Percentiles rank a stretch among this genome's conserved stretches.
These are phyloP conservation scores for Ectobius pallidus DNA, from an alignment of 2,888 invertebrate species.

Conservation along the genomic window DNA sequence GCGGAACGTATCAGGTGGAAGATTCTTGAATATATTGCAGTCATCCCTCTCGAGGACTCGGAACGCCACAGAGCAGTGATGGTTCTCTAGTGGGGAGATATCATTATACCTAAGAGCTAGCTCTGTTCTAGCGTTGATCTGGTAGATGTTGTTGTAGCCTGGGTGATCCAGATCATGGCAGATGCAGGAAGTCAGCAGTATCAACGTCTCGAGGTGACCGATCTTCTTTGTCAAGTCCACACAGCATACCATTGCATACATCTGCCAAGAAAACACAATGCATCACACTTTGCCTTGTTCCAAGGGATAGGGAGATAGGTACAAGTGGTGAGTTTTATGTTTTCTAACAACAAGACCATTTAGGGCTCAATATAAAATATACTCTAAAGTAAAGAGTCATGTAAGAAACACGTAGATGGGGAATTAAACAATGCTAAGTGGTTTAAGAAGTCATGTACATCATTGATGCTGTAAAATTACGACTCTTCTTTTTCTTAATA, in stretches of 20 bases:
- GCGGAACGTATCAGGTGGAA: conserved; percentile 57
- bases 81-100: conserved; percentile 84
- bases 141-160: conserved; percentile 79
- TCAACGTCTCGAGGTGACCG: conserved; percentile 76
- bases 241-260: conserved; percentile 80
- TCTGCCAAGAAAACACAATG: conserved; percentile 58
- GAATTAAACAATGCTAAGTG: too few species aligned
- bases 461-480: too few species aligned
- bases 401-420: too few species aligned
- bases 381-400: too few species aligned
- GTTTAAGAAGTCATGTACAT: too few species aligned
- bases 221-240: conserved; percentile 72
- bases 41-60: conserved; percentile 78
- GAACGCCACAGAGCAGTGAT: conserved; percentile 85
- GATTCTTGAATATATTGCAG: conserved; percentile 77
- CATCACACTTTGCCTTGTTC: too few species aligned
- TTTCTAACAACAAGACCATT: too few species aligned
- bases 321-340: too few species aligned
- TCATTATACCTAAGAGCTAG: conserved; percentile 84
- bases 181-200: conserved; percentile 77
- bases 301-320: too few species aligned
- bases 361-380: too few species aligned
- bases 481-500: too few species aligned
- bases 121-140: conserved; percentile 82
- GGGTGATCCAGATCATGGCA: conserved; percentile 83